Percentiles rank a stretch among this genome's conserved stretches.
Evolutionary conservation across 1,140 invertebrate species (phyloP).

Genomic region (Pseudomyrmex gracilis): DNA sequence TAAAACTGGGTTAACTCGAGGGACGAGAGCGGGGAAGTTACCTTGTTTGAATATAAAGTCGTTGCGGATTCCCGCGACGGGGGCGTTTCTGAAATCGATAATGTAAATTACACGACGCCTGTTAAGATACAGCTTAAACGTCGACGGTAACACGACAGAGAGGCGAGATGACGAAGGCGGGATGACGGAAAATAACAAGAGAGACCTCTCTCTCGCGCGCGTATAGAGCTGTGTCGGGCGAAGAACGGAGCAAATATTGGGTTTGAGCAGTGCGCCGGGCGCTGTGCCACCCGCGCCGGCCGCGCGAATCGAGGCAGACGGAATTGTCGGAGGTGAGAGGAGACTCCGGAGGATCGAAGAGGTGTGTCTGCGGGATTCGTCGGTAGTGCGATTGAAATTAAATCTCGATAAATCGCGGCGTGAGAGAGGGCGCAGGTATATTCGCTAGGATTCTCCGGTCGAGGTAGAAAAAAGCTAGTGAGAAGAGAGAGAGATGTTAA

Average conservation of each 20-base stretch:
- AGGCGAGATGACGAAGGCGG: neutral
- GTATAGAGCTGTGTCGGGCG: neutral
- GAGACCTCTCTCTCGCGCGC: neutral
- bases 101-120: slow-evolving; percentile 52
- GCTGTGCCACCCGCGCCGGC: too few relatives aligned
- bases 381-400: slow-evolving; percentile 63
- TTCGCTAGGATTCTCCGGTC: neutral
- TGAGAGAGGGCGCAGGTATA: neutral
- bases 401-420: slow-evolving; percentile 65
- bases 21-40: neutral
- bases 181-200: slow-evolving; percentile 5
- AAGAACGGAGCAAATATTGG: slow-evolving; percentile 21
- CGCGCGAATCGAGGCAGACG: slow-evolving; percentile 8
- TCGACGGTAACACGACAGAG: slow-evolving; percentile 34
- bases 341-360: slow-evolving; percentile 15
- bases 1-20: slow-evolving; percentile 50
- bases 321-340: neutral
- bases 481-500: slow-evolving; percentile 37
- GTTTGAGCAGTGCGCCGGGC: neutral
- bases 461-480: neutral
- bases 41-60: slow-evolving; percentile 60
- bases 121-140: slow-evolving; percentile 58
- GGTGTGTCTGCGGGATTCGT: slow-evolving; percentile 1
- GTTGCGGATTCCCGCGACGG: slow-evolving; percentile 46
- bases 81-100: slow-evolving; percentile 57